Base-by-base conservation (phyloP, 2,888 invertebrate species). In the Acronicta aceris region DNA sequence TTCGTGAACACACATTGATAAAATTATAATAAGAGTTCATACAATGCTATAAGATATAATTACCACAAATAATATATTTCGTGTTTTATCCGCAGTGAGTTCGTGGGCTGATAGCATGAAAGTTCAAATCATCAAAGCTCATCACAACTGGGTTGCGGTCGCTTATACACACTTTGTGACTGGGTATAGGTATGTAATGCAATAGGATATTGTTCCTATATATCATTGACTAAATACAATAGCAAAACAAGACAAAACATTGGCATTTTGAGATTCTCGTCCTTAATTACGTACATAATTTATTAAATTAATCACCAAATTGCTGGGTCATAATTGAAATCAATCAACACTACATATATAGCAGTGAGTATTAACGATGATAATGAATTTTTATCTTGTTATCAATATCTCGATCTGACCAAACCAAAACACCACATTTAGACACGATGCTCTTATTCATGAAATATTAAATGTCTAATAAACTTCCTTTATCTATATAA, bases 101-200 rank as follows among this genome's bases (percentile, higher is more conserved):
- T 94, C 95, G 48, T 98, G 98, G 97, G 96, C 97, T 7, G 98
- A 98, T 88, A 98, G 97, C 45, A 89, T 98, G 83, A 95, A 98
- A 80, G 98, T 99, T 41, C 97, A 98, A 93, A 98, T 98, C 52
- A 98, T 99, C 76, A 98, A 98, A 87, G 99, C 99, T 5, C 99
- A 99, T 92, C 99, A 99, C 89, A 99, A 99, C 88, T 99, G 99
- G 98, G 98, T 99, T 71, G 98, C 98, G 21, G 98, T 99, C 21
- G 99, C 99, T 0, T 99, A 99, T 89, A 97, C 98, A 59, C 98
- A 99, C 92, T 99, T 98, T 92, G 98, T 99, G 21, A 98, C 98
- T 62, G 98, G 99, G 84, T 99, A 98, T 89, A 96, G 97, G 97
- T 98, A 92, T 85, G 83, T 70, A 25, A n/a, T 2, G 16, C 0